Evolutionary conservation across 1,140 invertebrate species (phyloP).

Genomic region (Hylaeus anthracinus): DNA sequence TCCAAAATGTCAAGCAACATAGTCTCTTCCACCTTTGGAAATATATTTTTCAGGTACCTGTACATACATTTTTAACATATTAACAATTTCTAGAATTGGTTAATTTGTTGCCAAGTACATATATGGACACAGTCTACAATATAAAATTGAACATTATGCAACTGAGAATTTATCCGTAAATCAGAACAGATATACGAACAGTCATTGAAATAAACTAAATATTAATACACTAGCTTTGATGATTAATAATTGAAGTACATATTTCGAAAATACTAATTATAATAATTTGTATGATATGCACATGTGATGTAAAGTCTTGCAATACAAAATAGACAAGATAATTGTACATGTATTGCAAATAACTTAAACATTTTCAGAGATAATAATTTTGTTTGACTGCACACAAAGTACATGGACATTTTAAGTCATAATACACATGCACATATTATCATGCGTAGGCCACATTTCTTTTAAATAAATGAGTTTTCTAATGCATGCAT

Average conservation of each 20-base stretch:
- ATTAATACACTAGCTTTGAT: constrained; percentile 19
- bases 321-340: constrained; percentile 20
- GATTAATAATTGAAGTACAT: constrained; percentile 33
- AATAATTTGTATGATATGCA: constrained; percentile 32
- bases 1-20: constrained; percentile 91
- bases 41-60: constrained; percentile 95
- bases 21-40: constrained; percentile 95
- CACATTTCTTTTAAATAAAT: constrained; percentile 52
- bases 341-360: not conserved
- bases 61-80: constrained; percentile 41
- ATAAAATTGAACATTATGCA: constrained; percentile 32
- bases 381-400: not conserved
- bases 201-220: constrained; percentile 14
- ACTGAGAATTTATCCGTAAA: constrained; percentile 12
- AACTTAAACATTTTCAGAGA: not conserved
- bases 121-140: constrained; percentile 54
- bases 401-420: constrained; percentile 6
- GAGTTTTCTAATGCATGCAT: constrained; percentile 33
- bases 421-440: constrained; percentile 56
- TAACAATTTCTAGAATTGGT: constrained; percentile 13
- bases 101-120: not conserved
- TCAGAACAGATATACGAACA: constrained; percentile 24
- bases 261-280: constrained; percentile 22
- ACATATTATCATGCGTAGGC: constrained; percentile 58
- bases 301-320: constrained; percentile 32